Base-by-base conservation (phyloP, 1,140 invertebrate genomes). In the Tribolium madens region DNA sequence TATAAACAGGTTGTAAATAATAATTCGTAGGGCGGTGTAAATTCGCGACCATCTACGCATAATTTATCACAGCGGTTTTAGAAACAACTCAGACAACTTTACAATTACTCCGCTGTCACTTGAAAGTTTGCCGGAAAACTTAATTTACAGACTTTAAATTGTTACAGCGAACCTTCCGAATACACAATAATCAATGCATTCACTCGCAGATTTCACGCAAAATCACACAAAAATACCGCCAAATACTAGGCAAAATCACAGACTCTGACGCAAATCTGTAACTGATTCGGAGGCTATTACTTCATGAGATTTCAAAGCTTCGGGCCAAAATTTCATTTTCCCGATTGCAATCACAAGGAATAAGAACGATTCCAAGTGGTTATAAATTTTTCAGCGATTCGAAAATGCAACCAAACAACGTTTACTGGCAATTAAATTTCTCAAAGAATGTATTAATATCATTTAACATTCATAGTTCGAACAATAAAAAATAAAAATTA, bases 141-240 rank as follows among this genome's bases (percentile, higher is more conserved):
- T 72, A 72, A 72, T 72, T 72, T 72, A 72, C 70, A 33, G 70
- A 72, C 70, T 72, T 72, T 72, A 72, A 72, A 72, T 72, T 72
- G 70, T 72, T 52, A 17, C 46, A 52, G 70, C 70, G 57, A 64
- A 64, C 57, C 57, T 64, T 12, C 57, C 26, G 57, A 64, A 64
- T 64, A 64, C 57, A 64, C 57, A 64, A 64, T 64, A 64, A 64
- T 64, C 57, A 64, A 64, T 64, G 57, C 26, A 64, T 64, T 33
- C 57, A 33, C 18, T 4, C 0, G 5, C 21, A 64, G 21, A 33
- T 64, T 33, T 33, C n/a, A 3, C 57, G 57, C 18, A 26, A 64
- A 64, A 33, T 64, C 57, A 3, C 4, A 21, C 18, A 31, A 64
- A 60, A 64, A 64, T 60, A 60, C 17, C 53, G 53, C 53, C 7